phyloP scores from a whole-genome alignment of 1,140 invertebrate species.

The roundworm (Caenorhabditis elegans) region DNA sequence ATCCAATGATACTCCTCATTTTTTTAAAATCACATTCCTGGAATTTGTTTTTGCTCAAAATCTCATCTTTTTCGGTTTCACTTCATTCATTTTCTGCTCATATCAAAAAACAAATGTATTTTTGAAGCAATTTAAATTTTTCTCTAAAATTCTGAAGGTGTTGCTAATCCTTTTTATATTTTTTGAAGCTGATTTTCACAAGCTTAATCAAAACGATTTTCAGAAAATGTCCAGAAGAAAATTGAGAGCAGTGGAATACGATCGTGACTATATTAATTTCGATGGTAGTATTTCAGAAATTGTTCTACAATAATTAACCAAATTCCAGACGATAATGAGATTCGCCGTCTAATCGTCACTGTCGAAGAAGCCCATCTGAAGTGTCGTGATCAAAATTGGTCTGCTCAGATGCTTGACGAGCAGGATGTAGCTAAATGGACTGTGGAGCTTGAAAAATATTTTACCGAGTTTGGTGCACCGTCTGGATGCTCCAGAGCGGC shows the following conservation, averaged over 20 bases:
- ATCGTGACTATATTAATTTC: slow-evolving; percentile 27
- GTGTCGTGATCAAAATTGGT: background rate
- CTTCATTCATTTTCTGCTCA: no score
- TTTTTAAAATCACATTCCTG: no score
- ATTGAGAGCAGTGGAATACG: slow-evolving; percentile 10
- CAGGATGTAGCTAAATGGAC: background rate
- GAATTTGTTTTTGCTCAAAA: no score
- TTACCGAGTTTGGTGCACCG: background rate
- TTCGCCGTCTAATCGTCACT: background rate
- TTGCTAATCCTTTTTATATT: no score
- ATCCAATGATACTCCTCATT: no score
- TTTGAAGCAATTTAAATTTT: no score
- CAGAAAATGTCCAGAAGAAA: background rate
- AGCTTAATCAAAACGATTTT: no score
- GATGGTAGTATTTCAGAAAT: background rate
- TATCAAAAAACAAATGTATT: no score
- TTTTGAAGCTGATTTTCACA: no score
- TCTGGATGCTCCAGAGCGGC: background rate
- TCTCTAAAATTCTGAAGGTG: no score
- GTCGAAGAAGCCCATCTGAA: slow-evolving; percentile 20
- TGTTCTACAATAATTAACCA: no score
- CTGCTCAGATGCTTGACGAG: slow-evolving; percentile 23
- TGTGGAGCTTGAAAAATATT: background rate
- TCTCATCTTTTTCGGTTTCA: no score
- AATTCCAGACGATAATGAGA: slow-evolving; percentile 25